Percentiles rank a stretch among this genome's conserved stretches.
Conservation (phyloP, 2,888 invertebrate species). For the Sisyra terminalis region DNA sequence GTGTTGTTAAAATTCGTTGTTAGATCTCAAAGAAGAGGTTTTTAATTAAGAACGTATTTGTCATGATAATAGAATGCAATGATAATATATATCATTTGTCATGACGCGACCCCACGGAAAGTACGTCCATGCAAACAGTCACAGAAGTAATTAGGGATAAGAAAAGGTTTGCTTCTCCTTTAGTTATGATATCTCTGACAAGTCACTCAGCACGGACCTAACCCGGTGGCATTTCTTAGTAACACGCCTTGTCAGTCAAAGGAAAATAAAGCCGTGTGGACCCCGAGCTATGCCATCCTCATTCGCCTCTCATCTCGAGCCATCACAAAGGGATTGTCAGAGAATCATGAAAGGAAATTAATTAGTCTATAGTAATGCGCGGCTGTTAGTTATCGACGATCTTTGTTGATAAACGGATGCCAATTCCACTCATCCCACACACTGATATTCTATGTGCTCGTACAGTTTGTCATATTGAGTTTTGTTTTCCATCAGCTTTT, state of each 20-base stretch:
- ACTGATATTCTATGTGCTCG: neutral
- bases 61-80: too few species aligned
- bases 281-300: neutral
- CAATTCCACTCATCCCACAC: slow-evolving; percentile 1
- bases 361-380: slow-evolving; percentile 18
- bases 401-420: slow-evolving; percentile 6
- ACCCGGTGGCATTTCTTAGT: slow-evolving; percentile 14
- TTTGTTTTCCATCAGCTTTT: too few species aligned
- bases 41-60: too few species aligned
- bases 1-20: too few species aligned
- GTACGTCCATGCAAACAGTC: slow-evolving; percentile 6
- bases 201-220: neutral
- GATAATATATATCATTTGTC: too few species aligned
- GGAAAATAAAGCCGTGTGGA: slow-evolving; percentile 18
- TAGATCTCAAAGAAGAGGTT: too few species aligned
- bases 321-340: slow-evolving; percentile 20
- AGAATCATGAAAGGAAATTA: slow-evolving; percentile 23
- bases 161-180: slow-evolving; percentile 16
- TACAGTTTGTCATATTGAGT: too few species aligned
- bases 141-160: slow-evolving; percentile 23
- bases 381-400: slow-evolving; percentile 4
- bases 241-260: slow-evolving; percentile 20
- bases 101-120: neutral
- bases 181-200: slow-evolving; percentile 3
- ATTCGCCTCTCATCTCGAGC: neutral